Percentiles rank a stretch among this genome's conserved stretches.
Evolutionary conservation across 2,113 vertebrate genomes (phyloP).

Genomic region (Patagioenas fasciata): DNA sequence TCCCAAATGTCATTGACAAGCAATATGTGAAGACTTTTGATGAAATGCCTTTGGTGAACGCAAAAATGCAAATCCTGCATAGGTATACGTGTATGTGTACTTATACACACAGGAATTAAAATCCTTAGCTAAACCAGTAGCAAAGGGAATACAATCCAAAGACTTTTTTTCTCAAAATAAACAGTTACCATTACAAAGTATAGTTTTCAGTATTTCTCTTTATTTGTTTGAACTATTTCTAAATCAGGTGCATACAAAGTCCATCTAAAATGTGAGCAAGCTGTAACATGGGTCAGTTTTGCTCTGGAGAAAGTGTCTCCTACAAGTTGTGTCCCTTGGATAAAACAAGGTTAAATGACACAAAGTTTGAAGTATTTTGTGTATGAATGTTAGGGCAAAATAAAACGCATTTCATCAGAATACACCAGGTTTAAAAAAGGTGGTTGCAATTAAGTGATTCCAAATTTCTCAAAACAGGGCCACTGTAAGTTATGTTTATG

Average conservation of each 20-base stretch:
- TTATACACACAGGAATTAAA: background rate
- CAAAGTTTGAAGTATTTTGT: background rate
- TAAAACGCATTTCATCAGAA: background rate
- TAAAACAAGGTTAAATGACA: background rate
- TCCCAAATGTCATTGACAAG: background rate
- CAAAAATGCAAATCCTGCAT: background rate
- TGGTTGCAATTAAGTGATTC: background rate
- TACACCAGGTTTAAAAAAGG: background rate
- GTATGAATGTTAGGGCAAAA: background rate
- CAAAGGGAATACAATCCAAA: background rate
- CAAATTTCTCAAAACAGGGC: background rate
- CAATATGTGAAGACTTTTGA: background rate
- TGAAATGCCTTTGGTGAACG: background rate
- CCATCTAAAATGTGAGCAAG: background rate
- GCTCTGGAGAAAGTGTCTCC: background rate
- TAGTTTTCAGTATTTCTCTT: background rate
- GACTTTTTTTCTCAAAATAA: background rate
- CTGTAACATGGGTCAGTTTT: background rate
- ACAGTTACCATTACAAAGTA: background rate
- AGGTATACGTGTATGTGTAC: rapidly evolving
- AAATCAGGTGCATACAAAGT: background rate
- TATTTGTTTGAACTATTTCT: background rate
- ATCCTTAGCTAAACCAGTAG: background rate
- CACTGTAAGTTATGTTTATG: background rate
- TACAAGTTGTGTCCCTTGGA: background rate